These are phyloP conservation scores for Fissipunctia ypsillon DNA, from an alignment of 2,888 invertebrate genomes.

Conservation along the genomic window DNA sequence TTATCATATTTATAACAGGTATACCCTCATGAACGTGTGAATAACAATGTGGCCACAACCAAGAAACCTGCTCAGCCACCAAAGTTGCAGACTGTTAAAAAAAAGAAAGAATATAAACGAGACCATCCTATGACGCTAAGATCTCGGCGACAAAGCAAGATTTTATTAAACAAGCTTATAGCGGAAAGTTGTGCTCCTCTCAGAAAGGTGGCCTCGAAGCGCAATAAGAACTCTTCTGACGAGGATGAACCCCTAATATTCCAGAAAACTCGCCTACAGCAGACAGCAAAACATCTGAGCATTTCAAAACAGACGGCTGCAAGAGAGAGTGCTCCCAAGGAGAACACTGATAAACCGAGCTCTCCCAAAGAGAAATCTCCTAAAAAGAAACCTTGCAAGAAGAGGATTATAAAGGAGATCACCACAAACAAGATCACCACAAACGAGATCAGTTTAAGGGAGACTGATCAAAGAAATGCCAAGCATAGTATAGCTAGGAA, in stretches of 20 bases:
- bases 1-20: constrained; percentile 2
- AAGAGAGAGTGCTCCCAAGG: not conserved
- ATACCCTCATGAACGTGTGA: not conserved
- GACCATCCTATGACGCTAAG: constrained; percentile 28
- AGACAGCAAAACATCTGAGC: not conserved
- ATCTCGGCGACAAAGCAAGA: not conserved
- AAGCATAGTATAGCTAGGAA: not conserved
- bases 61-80: constrained; percentile 1
- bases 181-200: not conserved
- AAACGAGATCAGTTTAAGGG: not conserved
- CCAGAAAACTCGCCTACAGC: not conserved
- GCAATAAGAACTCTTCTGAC: constrained; percentile 21
- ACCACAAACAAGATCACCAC: not conserved
- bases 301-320: not conserved
- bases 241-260: constrained; percentile 46
- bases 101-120: not conserved
- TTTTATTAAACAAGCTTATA: not conserved
- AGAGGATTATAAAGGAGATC: not conserved
- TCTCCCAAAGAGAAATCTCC: not conserved
- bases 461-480: not conserved
- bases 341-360: not conserved
- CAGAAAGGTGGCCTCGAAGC: constrained; percentile 8
- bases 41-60: not conserved
- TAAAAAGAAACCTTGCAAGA: not conserved
- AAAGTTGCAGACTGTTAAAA: not conserved